Base-by-base conservation (phyloP, 2,113 vertebrate genomes). In the Oncorhynchus gorbuscha region DNA sequence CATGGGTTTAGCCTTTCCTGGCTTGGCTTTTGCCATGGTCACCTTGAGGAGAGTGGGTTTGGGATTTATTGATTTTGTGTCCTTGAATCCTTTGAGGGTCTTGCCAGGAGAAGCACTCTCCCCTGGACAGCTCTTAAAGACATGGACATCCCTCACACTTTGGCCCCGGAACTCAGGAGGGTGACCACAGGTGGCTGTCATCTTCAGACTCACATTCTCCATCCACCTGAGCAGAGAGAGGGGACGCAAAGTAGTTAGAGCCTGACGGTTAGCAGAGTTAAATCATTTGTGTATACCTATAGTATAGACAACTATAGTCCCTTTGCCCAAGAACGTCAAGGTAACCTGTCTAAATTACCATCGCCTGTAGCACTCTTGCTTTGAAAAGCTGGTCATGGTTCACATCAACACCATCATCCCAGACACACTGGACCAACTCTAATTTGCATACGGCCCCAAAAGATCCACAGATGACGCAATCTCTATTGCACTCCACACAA, bases 151-250 rank as follows among this genome's bases (percentile, higher is more conserved):
- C 81, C 82, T 88, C 80, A 98, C 92, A 30, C 88, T 93, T 83
- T 93, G 90, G 61, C 94, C 95, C 2, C 1, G 89, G 49, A 92
- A 83, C 72, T 93, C 89, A 51, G 85, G 80, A 18, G 96, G 97
- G 14, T 91, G 74, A 45, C 80, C 85, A 1, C 96, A 98, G 18
- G 89, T 93, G 49, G 96, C 96, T 0, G 88, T 93, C 18, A 93
- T 76, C 0, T 71, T 91, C 59, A 97, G 86, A 79, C 92, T 96
- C 76, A 95, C 85, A 39, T 92, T 95, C 59, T 94, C 78, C 18
- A 97, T 94, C 96, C 96, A 98, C 88, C 97, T 98, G 81, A 72
- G 61, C 8, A 35, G 35, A 79, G 65, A 80, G 49, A 76, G 20
- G 1, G 59, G 20, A 14, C 3, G 59, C 59, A 62, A 20, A 22